A percentile compares a stretch with the other conserved stretches of the same genome.
phyloP scores from a whole-genome alignment of 2,797 vertebrate species.

The Psittacula echo region DNA sequence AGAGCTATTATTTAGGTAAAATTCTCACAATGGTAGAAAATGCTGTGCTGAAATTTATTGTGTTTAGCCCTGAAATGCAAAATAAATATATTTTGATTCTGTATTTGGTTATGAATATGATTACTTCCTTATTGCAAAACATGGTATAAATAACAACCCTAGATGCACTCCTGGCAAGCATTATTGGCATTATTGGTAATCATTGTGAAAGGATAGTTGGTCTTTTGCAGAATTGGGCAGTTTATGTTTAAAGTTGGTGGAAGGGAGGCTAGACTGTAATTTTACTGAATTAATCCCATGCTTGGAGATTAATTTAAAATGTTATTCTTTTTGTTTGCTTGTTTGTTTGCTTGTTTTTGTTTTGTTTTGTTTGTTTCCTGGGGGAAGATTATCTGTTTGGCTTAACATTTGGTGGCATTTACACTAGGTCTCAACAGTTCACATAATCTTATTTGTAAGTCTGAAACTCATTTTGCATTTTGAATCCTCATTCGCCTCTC shows the following conservation, averaged over 20 bases:
- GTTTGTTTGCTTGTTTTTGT: not conserved
- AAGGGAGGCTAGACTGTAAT: not conserved
- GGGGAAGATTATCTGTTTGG: not conserved
- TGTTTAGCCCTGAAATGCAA: not conserved
- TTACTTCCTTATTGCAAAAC: not conserved
- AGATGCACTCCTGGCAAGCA: not conserved
- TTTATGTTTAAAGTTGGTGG: not conserved
- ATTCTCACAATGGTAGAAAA: not conserved
- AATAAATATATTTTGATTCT: not conserved
- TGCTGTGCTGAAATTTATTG: not conserved
- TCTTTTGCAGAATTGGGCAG: not conserved
- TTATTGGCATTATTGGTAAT: not conserved
- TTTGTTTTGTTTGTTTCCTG: not conserved
- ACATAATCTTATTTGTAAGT: slow-evolving; percentile 9
- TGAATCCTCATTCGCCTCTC: not conserved
- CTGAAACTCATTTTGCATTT: slow-evolving; percentile 20
- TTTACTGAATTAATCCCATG: slow-evolving; percentile 1
- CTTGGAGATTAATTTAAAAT: slow-evolving; percentile 2
- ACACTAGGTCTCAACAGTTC: not conserved
- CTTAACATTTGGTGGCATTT: not conserved
- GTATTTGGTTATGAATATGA: not conserved
- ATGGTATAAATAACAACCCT: not conserved
- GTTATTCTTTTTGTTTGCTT: not conserved
- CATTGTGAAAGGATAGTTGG: not conserved
- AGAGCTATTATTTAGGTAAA: not conserved